phyloP scores from a whole-genome alignment of 1,140 invertebrate genomes.

The Drosophila arawakana region DNA sequence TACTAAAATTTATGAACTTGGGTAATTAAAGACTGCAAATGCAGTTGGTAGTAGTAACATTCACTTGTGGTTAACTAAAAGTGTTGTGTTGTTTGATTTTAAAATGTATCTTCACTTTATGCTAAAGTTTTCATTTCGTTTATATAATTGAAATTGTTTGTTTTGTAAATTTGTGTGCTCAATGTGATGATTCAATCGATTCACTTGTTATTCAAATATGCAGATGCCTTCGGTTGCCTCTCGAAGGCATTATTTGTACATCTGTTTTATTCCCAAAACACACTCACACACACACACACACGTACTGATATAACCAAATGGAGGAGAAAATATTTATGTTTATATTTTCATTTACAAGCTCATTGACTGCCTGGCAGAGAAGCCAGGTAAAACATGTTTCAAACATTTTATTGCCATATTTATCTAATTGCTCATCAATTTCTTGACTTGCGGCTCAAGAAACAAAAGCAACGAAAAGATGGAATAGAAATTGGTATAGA shows the following conservation, averaged over 20 bases:
- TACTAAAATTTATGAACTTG: too few relatives aligned
- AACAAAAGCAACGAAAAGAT: constrained; percentile 10
- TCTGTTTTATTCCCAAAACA: constrained; percentile 45
- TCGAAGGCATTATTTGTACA: constrained; percentile 35
- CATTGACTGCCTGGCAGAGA: constrained; percentile 23
- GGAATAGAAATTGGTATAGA: constrained; percentile 3
- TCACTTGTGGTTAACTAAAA: neutral
- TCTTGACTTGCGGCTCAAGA: constrained; percentile 41
- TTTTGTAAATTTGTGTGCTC: constrained; percentile 30
- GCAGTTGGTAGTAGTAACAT: too few relatives aligned
- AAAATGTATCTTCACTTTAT: constrained; percentile 8
- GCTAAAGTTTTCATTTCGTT: constrained; percentile 14
- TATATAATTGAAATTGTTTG: constrained; percentile 27
- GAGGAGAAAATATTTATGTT: constrained; percentile 3
- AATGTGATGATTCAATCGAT: constrained; percentile 39
- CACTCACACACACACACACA: neutral
- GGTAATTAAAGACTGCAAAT: too few relatives aligned
- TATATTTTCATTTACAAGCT: constrained; percentile 32
- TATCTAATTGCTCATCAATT: constrained; percentile 51
- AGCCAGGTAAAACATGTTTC: constrained; percentile 26
- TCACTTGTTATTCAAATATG: constrained; percentile 52
- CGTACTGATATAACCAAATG: neutral
- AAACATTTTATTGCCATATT: constrained; percentile 50
- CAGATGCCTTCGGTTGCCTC: constrained; percentile 32
- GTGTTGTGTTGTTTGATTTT: neutral